Conservation (phyloP, 2,888 invertebrate species). For the Lathronympha strigana region DNA sequence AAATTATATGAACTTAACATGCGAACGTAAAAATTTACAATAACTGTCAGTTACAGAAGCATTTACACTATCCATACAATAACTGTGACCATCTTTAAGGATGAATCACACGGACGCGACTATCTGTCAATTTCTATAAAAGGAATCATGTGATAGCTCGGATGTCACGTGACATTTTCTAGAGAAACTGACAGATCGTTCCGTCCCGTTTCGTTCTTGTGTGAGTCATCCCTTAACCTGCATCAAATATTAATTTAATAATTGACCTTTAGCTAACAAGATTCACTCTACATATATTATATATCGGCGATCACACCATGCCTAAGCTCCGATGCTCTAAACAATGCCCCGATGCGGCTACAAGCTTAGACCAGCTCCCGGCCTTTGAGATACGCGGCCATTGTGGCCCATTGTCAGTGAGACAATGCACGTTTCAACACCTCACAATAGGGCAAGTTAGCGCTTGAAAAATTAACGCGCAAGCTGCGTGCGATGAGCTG, state of each 20-base stretch:
- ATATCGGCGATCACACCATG: conserved; percentile 36
- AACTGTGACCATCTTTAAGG: no score
- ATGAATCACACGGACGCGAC: no score
- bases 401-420: conserved; percentile 69
- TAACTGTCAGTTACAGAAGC: no score
- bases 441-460: conserved; percentile 67
- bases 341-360: conserved; percentile 41
- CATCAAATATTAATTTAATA: background rate
- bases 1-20: no score
- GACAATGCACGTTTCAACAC: conserved; percentile 71
- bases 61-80: no score
- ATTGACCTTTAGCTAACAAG: conserved; percentile 4
- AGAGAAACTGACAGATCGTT: no score
- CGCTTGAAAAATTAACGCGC: conserved; percentile 69
- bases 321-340: conserved; percentile 37
- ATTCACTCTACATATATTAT: conserved; percentile 3
- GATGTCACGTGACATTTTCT: no score
- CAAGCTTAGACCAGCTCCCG: conserved; percentile 57
- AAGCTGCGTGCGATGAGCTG: conserved; percentile 60
- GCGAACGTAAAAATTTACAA: no score
- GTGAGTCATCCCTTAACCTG: no score
- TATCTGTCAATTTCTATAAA: no score
- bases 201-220: no score
- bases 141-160: no score
- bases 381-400: conserved; percentile 67